phyloP scores from a whole-genome alignment of 1,140 invertebrate genomes.

The Hylyphantes graminicola region DNA sequence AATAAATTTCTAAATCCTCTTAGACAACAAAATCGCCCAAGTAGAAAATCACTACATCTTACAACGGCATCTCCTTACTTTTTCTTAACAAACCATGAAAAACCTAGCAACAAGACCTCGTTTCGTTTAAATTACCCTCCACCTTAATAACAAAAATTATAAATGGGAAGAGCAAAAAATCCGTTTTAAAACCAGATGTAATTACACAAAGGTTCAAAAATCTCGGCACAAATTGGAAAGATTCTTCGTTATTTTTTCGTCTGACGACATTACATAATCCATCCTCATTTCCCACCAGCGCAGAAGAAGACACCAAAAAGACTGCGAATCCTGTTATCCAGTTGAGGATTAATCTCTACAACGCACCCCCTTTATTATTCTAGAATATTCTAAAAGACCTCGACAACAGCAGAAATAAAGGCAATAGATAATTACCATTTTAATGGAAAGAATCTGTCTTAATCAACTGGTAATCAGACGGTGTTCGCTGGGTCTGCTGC shows the following conservation, averaged over 20 bases:
- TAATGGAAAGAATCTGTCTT: conserved; percentile 57
- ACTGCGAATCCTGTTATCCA: neutral
- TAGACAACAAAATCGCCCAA: neutral
- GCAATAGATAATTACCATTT: conserved; percentile 59
- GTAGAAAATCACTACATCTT: neutral
- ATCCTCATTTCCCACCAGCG: conserved; percentile 34
- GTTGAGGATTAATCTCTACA: neutral
- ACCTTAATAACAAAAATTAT: conserved; percentile 30
- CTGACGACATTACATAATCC: conserved; percentile 32
- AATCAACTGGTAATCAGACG: conserved; percentile 52
- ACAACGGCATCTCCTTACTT: neutral
- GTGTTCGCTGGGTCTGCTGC: neutral
- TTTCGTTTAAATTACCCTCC: conserved; percentile 6
- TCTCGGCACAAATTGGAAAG: conserved; percentile 24
- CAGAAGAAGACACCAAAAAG: neutral
- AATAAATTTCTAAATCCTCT: too few species aligned
- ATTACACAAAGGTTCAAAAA: conserved; percentile 13
- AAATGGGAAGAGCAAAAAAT: neutral
- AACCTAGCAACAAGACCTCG: neutral
- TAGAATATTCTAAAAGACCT: too few species aligned
- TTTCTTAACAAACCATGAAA: conserved; percentile 32
- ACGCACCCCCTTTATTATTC: neutral
- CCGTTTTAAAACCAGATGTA: conserved; percentile 47
- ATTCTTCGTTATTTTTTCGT: neutral
- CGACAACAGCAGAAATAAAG: conserved; percentile 8